These are phyloP conservation scores for Melipona beecheii DNA, from an alignment of 2,888 invertebrate genomes.

Conservation along the genomic window DNA sequence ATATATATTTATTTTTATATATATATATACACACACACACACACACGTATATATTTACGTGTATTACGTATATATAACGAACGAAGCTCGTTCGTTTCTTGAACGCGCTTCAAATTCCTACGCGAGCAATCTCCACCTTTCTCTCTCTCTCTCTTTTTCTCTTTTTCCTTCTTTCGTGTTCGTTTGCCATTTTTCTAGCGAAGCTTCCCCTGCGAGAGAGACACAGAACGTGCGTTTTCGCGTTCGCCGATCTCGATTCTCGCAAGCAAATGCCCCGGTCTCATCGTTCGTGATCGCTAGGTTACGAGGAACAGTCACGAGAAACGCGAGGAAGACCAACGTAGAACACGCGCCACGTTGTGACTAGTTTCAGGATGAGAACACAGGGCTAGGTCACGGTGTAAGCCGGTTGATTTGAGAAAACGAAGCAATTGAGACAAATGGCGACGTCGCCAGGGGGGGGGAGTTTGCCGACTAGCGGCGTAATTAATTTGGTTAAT, in stretches of 20 bases:
- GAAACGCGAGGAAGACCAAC: not conserved
- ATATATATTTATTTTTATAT: no score
- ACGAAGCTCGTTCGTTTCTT: not conserved
- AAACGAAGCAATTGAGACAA: no score
- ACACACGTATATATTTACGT: no score
- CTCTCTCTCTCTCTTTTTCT: not conserved
- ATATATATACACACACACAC: no score
- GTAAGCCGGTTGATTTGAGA: no score
- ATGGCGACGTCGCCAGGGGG: no score
- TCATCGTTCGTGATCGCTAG: not conserved
- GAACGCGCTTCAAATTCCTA: not conserved
- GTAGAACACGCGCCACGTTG: not conserved
- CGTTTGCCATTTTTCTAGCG: not conserved
- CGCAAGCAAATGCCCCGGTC: no score
- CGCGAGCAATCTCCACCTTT: not conserved
- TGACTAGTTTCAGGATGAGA: no score
- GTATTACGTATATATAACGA: no score
- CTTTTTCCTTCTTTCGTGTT: not conserved
- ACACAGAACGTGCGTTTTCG: not conserved
- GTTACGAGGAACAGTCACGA: not conserved
- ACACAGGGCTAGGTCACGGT: no score
- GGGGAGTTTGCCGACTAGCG: no score
- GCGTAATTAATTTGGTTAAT: no score
- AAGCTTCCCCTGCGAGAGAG: not conserved
- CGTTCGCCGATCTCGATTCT: not conserved